Percentiles rank a stretch among this genome's conserved stretches.
Evolutionary conservation across 2,113 vertebrate genomes (phyloP).

Genomic region (Pollimyrus isidori): DNA sequence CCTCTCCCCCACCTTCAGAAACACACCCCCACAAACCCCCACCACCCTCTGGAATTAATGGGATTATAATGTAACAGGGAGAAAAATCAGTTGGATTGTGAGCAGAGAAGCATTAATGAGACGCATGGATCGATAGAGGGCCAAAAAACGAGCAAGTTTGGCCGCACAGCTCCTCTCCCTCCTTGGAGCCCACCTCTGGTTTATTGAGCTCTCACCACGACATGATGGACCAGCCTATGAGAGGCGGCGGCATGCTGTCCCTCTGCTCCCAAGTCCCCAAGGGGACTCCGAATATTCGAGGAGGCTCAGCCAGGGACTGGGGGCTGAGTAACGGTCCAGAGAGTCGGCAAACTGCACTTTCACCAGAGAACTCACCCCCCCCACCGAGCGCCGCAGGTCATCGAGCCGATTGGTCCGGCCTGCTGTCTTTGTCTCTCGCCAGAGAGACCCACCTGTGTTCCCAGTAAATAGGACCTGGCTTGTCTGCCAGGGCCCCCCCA

Average conservation of each 20-base stretch:
- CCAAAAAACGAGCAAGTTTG: neutral
- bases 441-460: neutral
- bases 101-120: neutral
- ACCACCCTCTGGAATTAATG: neutral
- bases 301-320: neutral
- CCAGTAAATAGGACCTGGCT: neutral
- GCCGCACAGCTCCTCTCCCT: neutral
- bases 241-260: neutral
- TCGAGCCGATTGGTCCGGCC: neutral
- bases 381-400: neutral
- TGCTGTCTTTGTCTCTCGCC: neutral
- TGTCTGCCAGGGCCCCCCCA: neutral
- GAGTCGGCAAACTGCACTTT: neutral
- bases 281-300: neutral
- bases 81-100: neutral
- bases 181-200: neutral
- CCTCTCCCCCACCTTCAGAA: neutral
- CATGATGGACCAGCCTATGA: neutral
- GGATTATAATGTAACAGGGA: neutral
- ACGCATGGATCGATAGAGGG: constrained; percentile 1
- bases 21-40: neutral
- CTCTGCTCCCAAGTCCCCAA: neutral
- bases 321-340: neutral
- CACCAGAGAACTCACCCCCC: neutral
- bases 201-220: neutral